phyloP scores from a whole-genome alignment of 2,113 vertebrate species.

The Phaethon lepturus region DNA sequence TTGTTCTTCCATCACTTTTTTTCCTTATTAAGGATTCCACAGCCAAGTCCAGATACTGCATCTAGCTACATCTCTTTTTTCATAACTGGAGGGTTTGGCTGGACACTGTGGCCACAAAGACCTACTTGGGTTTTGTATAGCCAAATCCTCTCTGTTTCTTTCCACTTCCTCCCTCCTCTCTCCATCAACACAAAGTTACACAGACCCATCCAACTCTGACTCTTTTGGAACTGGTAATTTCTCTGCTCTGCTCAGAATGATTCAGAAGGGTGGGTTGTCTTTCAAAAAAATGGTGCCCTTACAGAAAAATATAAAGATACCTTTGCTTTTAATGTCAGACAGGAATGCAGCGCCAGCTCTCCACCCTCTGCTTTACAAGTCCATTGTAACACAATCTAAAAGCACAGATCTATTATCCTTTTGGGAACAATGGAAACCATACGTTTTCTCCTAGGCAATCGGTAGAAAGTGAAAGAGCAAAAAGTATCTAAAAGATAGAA shows the following conservation, averaged over 20 bases:
- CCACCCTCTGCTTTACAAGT: neutral
- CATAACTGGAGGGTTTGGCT: neutral
- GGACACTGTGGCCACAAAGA: neutral
- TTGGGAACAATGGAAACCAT: neutral
- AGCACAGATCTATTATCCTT: neutral
- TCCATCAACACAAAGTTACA: neutral
- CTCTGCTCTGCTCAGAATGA: neutral
- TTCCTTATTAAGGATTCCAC: neutral
- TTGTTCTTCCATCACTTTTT: neutral
- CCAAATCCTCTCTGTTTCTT: neutral
- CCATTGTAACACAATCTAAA: neutral
- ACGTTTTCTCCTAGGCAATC: neutral
- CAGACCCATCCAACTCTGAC: neutral
- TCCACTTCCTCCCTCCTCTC: neutral
- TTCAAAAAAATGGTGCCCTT: neutral
- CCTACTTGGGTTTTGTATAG: neutral
- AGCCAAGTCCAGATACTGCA: neutral
- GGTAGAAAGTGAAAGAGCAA: neutral
- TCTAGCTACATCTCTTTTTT: neutral
- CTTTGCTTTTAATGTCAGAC: neutral
- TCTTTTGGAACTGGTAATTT: neutral
- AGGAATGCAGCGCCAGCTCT: neutral
- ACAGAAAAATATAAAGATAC: neutral
- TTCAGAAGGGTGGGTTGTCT: neutral
- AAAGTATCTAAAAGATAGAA: neutral